phyloP scores from a whole-genome alignment of 2,888 invertebrate species.

The Melinaea menophilus region DNA sequence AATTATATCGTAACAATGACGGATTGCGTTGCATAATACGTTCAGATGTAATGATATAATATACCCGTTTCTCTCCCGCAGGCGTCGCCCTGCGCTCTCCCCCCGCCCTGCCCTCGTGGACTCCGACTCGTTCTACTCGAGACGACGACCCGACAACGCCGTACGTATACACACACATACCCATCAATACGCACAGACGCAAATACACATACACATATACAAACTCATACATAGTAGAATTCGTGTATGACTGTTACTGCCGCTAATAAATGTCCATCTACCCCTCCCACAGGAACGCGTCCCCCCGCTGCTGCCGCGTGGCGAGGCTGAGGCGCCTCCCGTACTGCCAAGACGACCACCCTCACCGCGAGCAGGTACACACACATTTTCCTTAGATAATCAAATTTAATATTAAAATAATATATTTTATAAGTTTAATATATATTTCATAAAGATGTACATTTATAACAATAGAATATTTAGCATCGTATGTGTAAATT shows the following conservation, averaged over 20 bases:
- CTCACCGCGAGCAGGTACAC: slow-evolving; percentile 12
- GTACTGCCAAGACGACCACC: slow-evolving; percentile 21
- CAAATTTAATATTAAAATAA: neutral
- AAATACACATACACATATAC: neutral
- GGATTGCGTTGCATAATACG: too few relatives aligned
- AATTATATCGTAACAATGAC: too few relatives aligned
- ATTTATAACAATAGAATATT: too few relatives aligned
- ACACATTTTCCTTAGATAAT: neutral
- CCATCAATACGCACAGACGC: too few relatives aligned
- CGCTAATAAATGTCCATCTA: neutral
- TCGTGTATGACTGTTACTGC: neutral
- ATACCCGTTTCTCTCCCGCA: slow-evolving; percentile 21
- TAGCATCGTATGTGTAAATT: too few relatives aligned
- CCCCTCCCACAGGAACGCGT: slow-evolving; percentile 46
- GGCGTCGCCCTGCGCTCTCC: slow-evolving; percentile 55
- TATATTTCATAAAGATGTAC: too few relatives aligned
- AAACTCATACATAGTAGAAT: neutral
- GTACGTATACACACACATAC: neutral
- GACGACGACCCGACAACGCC: slow-evolving; percentile 10
- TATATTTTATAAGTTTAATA: too few relatives aligned
- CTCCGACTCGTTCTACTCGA: slow-evolving; percentile 60
- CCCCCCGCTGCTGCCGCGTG: slow-evolving; percentile 59
- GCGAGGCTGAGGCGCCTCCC: slow-evolving; percentile 27
- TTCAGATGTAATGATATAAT: neutral
- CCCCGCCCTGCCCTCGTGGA: slow-evolving; percentile 67